These are phyloP conservation scores for Diglossa brunneiventris DNA, from an alignment of 2,113 vertebrate genomes.

Conservation along the genomic window DNA sequence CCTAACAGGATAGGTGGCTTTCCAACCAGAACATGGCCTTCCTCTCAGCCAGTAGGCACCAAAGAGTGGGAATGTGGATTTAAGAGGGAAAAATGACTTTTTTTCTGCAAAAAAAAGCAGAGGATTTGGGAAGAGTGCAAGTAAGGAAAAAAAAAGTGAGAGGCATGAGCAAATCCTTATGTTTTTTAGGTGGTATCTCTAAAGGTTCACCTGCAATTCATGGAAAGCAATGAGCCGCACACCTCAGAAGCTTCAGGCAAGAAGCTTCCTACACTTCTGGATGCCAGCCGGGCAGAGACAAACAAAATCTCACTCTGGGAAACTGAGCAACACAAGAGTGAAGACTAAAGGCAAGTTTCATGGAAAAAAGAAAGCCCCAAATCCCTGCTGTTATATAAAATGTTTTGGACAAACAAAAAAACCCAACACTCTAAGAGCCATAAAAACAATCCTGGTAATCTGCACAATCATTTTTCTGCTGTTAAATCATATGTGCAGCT, in stretches of 20 bases:
- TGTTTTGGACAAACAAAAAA: not conserved
- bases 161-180: not conserved
- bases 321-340: not conserved
- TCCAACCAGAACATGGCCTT: not conserved
- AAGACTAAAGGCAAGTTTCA: not conserved
- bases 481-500: not conserved
- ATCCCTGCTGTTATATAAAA: not conserved
- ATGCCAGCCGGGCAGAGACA: not conserved
- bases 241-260: not conserved
- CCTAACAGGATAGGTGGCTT: not conserved
- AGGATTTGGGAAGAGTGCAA: not conserved
- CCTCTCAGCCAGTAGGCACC: not conserved
- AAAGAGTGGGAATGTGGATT: not conserved
- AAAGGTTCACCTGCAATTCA: not conserved
- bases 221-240: rapidly evolving
- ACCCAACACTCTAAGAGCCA: not conserved
- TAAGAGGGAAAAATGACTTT: not conserved
- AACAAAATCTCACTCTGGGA: not conserved
- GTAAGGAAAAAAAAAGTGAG: not conserved
- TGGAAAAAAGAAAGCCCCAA: not conserved
- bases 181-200: not conserved
- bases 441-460: not conserved
- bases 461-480: not conserved
- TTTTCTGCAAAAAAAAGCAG: not conserved
- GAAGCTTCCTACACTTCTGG: not conserved